phyloP scores from a whole-genome alignment of 2,888 invertebrate species.

The Gerosis bhagava region DNA sequence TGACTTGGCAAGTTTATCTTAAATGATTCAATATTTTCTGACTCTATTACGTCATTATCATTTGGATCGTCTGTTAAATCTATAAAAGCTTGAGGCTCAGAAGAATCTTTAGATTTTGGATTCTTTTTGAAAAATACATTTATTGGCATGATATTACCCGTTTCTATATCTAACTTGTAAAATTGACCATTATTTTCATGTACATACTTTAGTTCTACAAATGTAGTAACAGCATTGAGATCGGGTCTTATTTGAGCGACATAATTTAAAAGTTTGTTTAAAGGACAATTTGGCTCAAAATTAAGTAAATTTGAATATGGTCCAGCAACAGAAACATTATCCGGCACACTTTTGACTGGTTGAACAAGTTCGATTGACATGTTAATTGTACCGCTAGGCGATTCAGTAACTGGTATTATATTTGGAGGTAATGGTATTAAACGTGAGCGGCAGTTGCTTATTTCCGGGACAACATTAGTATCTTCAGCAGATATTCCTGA shows the following conservation, averaged over 20 bases:
- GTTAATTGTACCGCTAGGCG: not conserved
- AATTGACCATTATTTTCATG: conserved; percentile 51
- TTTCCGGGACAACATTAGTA: conserved; percentile 19
- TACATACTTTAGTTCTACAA: conserved; percentile 57
- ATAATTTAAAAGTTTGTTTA: conserved; percentile 12
- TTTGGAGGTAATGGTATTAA: conserved; percentile 7
- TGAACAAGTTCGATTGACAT: not conserved
- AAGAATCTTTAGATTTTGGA: not conserved
- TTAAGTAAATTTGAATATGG: conserved; percentile 10
- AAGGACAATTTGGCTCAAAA: conserved; percentile 5
- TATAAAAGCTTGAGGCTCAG: conserved; percentile 40
- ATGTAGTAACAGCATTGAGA: conserved; percentile 47
- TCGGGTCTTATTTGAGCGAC: conserved; percentile 24
- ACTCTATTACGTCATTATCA: conserved; percentile 1
- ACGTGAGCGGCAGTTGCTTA: not conserved
- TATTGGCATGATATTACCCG: conserved; percentile 52
- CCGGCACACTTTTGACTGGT: not conserved
- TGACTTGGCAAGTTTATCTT: too few relatives aligned
- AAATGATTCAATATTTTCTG: too few relatives aligned
- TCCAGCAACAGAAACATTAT: conserved; percentile 5
- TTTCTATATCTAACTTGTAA: conserved; percentile 58
- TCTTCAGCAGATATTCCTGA: conserved; percentile 71
- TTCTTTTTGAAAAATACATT: conserved; percentile 58
- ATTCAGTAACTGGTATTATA: conserved; percentile 5
- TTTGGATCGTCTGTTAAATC: conserved; percentile 58